A percentile compares a stretch with the other conserved stretches of the same genome.
phyloP scores from a whole-genome alignment of 2,797 vertebrate species.

The Mionectes olivaceus region DNA sequence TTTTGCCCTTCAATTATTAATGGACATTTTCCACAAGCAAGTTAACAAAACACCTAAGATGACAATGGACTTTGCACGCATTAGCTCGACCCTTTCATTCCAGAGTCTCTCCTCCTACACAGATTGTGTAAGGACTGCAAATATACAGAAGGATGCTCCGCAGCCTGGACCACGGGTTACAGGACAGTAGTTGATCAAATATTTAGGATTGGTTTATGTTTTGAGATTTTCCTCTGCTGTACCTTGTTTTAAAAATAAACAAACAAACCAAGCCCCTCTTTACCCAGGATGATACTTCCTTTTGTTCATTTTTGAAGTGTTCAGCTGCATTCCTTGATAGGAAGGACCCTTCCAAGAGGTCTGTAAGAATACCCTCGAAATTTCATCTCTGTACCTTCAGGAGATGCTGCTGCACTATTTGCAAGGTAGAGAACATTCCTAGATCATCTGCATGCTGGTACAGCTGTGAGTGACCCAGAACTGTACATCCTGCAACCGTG shows the following conservation, averaged over 20 bases:
- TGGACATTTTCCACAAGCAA: background rate
- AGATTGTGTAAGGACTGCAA: background rate
- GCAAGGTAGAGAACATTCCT: background rate
- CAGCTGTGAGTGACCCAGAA: background rate
- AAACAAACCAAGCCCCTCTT: background rate
- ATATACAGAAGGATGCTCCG: background rate
- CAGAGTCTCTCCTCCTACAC: background rate
- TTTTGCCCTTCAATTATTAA: slow-evolving; percentile 54
- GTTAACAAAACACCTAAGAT: background rate
- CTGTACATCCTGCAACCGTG: background rate
- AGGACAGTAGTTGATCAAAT: background rate
- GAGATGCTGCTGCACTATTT: background rate
- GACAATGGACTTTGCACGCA: background rate
- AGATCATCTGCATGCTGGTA: background rate
- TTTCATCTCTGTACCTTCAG: background rate
- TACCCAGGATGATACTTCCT: background rate
- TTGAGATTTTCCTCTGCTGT: background rate
- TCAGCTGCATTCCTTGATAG: background rate
- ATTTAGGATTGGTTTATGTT: background rate
- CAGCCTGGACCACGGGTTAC: background rate
- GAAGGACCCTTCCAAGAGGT: background rate
- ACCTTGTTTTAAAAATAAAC: background rate
- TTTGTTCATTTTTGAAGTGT: background rate
- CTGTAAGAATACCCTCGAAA: background rate
- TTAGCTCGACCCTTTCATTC: background rate